A percentile compares a stretch with the other conserved stretches of the same genome.
Evolutionary conservation across 2,888 invertebrate genomes (phyloP).

Genomic region (Cheilosia variabilis): DNA sequence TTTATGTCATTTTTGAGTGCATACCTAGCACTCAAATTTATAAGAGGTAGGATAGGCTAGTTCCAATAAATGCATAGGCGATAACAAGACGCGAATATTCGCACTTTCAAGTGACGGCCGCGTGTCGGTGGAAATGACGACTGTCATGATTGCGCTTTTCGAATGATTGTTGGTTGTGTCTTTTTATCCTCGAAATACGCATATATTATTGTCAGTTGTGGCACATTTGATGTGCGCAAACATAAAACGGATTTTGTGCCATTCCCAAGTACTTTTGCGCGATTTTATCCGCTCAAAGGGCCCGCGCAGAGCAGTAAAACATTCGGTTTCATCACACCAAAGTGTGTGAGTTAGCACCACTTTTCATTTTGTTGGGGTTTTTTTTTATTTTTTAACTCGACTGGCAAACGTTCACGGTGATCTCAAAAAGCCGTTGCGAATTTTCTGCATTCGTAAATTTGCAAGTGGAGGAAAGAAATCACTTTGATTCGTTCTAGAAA

Average conservation of each 20-base stretch:
- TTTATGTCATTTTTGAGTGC: constrained; percentile 49
- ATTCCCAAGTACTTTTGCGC: constrained; percentile 50
- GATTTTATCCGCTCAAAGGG: constrained; percentile 70
- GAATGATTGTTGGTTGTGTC: constrained; percentile 46
- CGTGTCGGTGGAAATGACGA: constrained; percentile 53
- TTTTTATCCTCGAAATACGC: constrained; percentile 45
- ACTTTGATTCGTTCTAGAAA: constrained; percentile 74
- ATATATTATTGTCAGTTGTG: constrained; percentile 74
- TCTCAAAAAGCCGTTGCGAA: constrained; percentile 66
- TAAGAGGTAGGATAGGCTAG: constrained; percentile 21
- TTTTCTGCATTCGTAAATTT: constrained; percentile 72
- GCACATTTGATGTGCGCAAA: constrained; percentile 69
- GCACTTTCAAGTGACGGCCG: constrained; percentile 40
- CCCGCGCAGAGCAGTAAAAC: constrained; percentile 67
- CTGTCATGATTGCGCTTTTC: constrained; percentile 60
- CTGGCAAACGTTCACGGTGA: constrained; percentile 38
- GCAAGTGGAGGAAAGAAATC: constrained; percentile 69
- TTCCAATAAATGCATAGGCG: constrained; percentile 65
- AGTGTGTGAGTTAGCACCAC: constrained; percentile 67
- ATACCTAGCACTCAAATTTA: constrained; percentile 43
- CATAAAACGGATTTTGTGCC: constrained; percentile 66
- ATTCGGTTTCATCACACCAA: constrained; percentile 64
- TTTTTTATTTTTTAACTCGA: background rate
- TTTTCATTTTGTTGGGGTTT: background rate
- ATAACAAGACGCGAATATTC: constrained; percentile 67